A percentile compares a stretch with the other conserved stretches of the same genome.
phyloP scores from a whole-genome alignment of 2,888 invertebrate species.

The Syrista parreyssii region DNA sequence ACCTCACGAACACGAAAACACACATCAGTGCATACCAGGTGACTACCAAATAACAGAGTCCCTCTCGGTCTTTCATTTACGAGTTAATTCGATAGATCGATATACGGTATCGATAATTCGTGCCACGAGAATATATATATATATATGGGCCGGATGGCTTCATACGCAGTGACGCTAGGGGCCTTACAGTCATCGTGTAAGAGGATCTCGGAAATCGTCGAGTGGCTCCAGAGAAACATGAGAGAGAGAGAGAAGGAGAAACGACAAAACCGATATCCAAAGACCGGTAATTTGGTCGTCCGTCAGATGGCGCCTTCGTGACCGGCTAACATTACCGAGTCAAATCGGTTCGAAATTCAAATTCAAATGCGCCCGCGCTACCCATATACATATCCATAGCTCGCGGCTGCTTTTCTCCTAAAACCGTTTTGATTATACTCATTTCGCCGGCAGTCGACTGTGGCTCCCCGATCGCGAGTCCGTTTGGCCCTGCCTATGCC shows the following conservation, averaged over 20 bases:
- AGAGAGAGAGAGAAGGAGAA: slow-evolving; percentile 33
- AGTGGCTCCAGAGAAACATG: neutral
- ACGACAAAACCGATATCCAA: slow-evolving; percentile 17
- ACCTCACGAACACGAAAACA: too few species aligned
- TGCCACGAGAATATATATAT: too few species aligned
- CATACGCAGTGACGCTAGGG: too few species aligned
- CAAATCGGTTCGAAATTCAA: slow-evolving; percentile 54
- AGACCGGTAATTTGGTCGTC: slow-evolving; percentile 56
- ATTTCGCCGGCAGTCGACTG: slow-evolving; percentile 47
- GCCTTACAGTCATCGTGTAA: too few species aligned
- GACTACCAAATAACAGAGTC: too few species aligned
- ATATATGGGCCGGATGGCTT: too few species aligned
- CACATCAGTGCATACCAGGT: too few species aligned
- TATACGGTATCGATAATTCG: too few species aligned
- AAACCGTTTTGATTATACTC: slow-evolving; percentile 62
- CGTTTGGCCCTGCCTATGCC: slow-evolving; percentile 1
- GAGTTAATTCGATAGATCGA: too few species aligned
- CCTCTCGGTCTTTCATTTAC: too few species aligned
- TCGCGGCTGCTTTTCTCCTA: slow-evolving; percentile 58
- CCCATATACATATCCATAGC: slow-evolving; percentile 34
- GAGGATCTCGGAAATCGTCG: slow-evolving; percentile 6
- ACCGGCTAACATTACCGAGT: slow-evolving; percentile 56
- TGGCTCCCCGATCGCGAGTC: slow-evolving; percentile 9
- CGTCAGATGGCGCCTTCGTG: slow-evolving; percentile 64
- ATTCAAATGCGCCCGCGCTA: slow-evolving; percentile 51